Evolutionary conservation across 2,113 vertebrate species (phyloP), one percentile per base, ranked within the genome.

Genomic region (Rhinoptilus africanus): DNA sequence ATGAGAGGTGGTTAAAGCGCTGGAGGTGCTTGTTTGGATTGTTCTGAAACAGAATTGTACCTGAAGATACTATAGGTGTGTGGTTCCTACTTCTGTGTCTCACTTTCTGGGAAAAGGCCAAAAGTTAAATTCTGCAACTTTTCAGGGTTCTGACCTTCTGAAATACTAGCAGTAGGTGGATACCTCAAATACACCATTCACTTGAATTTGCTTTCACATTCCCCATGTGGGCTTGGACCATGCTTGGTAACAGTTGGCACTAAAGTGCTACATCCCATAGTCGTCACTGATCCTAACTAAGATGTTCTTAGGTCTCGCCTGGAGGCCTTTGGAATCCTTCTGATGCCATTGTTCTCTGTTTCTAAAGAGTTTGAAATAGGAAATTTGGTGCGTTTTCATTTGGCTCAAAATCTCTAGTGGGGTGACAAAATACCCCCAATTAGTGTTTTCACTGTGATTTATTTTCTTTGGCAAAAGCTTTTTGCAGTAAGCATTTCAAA

Each of bases 31-130:
- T 79, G 34, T 48, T 85, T 64, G 67, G 35, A 9, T 85, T 68
- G 21, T 71, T 93, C 43, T 62, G 71, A 43, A 87, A 28, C 10
- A 67, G 37, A 63, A 30, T 45, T 62, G 3, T 53, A 20, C 62
- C 26, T 24, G 13, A 67, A 69, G 51, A 41, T 84, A 1, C 1
- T 35, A 2, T 2, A 72, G n/a, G 39, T 1, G 1, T 15, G 10
- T 10, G 19, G 7, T 78, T 87, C 45, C 39, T 57, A 5, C 35
- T 66, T 79, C 22, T 18, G 43, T 32, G 28, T 88, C 17, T 76
- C 21, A 3, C 28, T 91, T 87, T n/a, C 35, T 81, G 14, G 32
- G 54, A 64, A 60, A 88, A 93, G 28, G 34, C 11, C 14, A 23
- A 20, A 67, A 63, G 17, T 87, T 67, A 60, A 50, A 54, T 71